Evolutionary conservation across 2,113 vertebrate species (phyloP).

Genomic region (Procavia capensis): DNA sequence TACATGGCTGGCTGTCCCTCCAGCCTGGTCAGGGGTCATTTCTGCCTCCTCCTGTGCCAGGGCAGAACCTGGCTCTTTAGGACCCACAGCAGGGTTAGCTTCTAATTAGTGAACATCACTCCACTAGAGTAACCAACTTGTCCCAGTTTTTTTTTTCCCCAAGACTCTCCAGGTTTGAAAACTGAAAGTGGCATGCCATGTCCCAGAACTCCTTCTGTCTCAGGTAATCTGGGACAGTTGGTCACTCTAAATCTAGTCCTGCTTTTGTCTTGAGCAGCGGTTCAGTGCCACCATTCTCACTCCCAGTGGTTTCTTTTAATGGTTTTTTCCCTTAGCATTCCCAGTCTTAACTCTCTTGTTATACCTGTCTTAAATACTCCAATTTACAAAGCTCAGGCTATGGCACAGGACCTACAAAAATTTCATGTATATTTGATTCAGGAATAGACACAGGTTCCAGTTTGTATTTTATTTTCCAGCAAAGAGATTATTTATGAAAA

Average conservation of each 20-base stretch:
- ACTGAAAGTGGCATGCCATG: background rate
- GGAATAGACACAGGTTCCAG: background rate
- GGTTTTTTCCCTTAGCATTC: background rate
- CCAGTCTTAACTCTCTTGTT: background rate
- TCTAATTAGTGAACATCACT: background rate
- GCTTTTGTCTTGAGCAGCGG: background rate
- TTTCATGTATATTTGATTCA: background rate
- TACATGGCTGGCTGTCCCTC: rapidly evolving
- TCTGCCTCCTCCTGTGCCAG: background rate
- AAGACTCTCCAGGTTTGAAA: background rate
- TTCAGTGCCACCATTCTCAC: background rate
- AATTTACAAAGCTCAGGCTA: background rate
- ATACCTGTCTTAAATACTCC: background rate
- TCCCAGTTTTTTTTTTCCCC: background rate
- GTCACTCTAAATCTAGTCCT: background rate
- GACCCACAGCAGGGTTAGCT: background rate
- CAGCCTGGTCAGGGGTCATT: too few relatives aligned
- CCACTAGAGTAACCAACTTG: background rate
- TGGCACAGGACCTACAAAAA: background rate
- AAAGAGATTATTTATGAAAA: background rate
- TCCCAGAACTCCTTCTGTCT: background rate
- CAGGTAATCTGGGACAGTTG: background rate
- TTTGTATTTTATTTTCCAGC: slow-evolving; percentile 44
- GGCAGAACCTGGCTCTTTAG: background rate
- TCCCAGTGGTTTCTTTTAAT: background rate